Base-by-base conservation (phyloP, 2,113 vertebrate species). In the Apistogramma diplotaenia region DNA sequence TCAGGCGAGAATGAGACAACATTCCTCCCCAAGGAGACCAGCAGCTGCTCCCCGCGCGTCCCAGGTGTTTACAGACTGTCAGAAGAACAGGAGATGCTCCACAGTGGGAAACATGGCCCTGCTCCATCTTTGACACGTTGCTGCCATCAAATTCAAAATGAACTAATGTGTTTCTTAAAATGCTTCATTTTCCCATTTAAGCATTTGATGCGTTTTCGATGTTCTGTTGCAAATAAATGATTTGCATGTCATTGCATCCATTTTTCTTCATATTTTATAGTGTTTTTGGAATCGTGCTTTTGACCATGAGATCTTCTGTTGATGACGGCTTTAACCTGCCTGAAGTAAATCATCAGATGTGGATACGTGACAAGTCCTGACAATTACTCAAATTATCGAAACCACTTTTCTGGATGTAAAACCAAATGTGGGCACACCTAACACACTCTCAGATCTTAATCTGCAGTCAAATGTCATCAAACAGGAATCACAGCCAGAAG, bases 161-260 rank as follows among this genome's bases (percentile, higher is more conserved):
- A n/a, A n/a, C n/a, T n/a, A 37, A 37, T 11, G 12, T 3, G 10
- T 12, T 11, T 40, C 37, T 3, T 12, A 10, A 40, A 40, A 11
- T 12, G 37, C 9, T 40, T 11, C 37, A 40, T 40, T 40, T 40
- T 40, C 37, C 1, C 37, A 40, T 40, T 40, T 40, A 40, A 40
- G 3, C 4, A 0, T 0, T 37, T 23, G 13, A 40, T n/a, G 5
- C 7, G n/a, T 62, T 62, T 62, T 62, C 12, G 23, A 15, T 40
- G 37, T 62, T 23, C 33, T 9, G 2, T 62, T 23, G 60, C 40
- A 33, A 62, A 62, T 62, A 62, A 62, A 62, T 9, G 1, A 15
- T 62, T n/a, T 62, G 59, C 21, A 40, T 15, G 11, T 62, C 33
- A 23, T 23, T 62, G 33, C n/a, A 40, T 40, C 37, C 8, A n/a